Conservation (phyloP, 2,113 vertebrate genomes). For the Osmerus mordax region DNA sequence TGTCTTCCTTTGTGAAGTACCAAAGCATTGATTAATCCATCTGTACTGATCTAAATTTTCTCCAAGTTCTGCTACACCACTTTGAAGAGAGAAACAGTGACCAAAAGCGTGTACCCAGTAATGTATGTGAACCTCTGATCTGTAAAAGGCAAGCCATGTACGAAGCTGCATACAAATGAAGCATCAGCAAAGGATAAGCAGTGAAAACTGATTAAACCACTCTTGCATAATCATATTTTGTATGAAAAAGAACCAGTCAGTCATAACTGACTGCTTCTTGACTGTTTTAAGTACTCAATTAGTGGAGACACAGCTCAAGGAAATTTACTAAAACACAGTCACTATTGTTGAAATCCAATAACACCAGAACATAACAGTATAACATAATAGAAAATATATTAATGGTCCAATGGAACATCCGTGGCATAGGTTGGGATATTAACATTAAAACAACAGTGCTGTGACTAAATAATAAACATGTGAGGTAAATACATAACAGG, state of each 20-base stretch:
- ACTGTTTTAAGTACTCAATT: constrained; percentile 39
- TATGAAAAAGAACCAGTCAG: constrained; percentile 44
- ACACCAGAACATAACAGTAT: neutral
- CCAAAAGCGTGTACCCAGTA: constrained; percentile 60
- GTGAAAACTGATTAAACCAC: constrained; percentile 47
- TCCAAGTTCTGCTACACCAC: constrained; percentile 52
- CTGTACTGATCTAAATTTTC: constrained; percentile 62
- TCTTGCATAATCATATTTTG: constrained; percentile 54
- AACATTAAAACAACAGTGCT: too few relatives aligned
- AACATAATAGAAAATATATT: too few relatives aligned
- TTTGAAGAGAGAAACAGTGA: constrained; percentile 63
- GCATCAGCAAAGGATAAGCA: constrained; percentile 40
- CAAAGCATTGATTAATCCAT: constrained; percentile 66
- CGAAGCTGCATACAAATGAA: constrained; percentile 67
- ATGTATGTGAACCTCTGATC: constrained; percentile 63
- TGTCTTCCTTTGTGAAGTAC: constrained; percentile 56
- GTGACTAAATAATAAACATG: too few relatives aligned
- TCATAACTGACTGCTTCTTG: constrained; percentile 39
- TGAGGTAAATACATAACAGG: too few relatives aligned
- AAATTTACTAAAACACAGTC: constrained; percentile 34
- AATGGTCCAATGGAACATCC: too few relatives aligned
- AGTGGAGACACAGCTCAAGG: constrained; percentile 19
- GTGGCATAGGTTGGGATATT: too few relatives aligned
- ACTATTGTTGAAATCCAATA: constrained; percentile 29
- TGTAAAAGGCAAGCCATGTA: constrained; percentile 49